Evolutionary conservation across 2,113 vertebrate genomes (phyloP), one percentile per base, ranked within the genome.

Genomic region (Callorhinus ursinus): DNA sequence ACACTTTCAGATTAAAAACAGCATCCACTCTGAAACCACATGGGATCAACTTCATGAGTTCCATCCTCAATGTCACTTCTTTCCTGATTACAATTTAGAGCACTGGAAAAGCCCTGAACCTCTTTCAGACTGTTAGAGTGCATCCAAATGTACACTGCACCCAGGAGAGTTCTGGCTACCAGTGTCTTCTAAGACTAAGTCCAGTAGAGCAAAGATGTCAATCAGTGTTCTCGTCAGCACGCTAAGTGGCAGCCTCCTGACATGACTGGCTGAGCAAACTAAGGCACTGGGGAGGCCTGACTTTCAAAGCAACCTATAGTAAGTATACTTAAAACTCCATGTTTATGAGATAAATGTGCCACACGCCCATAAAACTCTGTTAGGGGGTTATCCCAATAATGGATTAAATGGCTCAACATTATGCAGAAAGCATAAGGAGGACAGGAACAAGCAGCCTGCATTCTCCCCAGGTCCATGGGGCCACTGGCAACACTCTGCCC

Each of bases 1-100:
- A 98, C 28, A 90, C 24, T 85, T 85, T 96, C 81, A 98, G 94
- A 97, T 86, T 96, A 93, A 92, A 63, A 94, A 96, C 39, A 84
- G 51, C 76, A 88, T 76, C 86, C 71, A 86, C 93, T 94, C 39
- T 79, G 42, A 84, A 96, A 89, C 77, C 33, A 92, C 82, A 51
- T 22, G 31, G 3, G 65, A 42, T 92, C 13, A 76, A 18, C 11
- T 86, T 80, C 79, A 77, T 59, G 53, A 90, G 51, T 55, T 92
- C 69, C 36, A 1, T 65, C 83, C 86, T 83, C 24, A 76, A 0
- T 11, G 72, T 77, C 63, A 61, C 26, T 93, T 79, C 69, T 57
- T 88, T 92, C 31, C 65, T 18, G 7, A 18, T 13, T 46, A 9
- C 59, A 46, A 7, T 67, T 87, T 24, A 19, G 72, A 65, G 82